Evolutionary conservation across 30 jellyfish, hydroid and myxozoan species (phyloP), one percentile per base, ranked within the genome.

Genomic region (Turritopsis rubra): DNA sequence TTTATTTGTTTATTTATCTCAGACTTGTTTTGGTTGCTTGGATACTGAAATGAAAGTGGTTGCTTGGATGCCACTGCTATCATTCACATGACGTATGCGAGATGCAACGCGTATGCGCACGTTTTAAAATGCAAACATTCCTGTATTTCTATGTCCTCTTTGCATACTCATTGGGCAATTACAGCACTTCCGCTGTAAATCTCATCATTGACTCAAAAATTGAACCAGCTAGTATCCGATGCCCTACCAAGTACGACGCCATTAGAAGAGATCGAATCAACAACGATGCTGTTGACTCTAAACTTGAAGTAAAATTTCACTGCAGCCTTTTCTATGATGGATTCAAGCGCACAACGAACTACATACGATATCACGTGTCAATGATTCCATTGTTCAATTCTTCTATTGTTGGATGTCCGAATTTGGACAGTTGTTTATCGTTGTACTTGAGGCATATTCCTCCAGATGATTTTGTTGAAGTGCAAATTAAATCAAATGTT

Each of bases 371-470:
- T 27, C 77, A 68, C 0, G 77, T 68, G 16, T 68, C 77, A 68
- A 68, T 68, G 77, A 68, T 68, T 68, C 77, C 77, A 7, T 68
- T 68, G 77, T 68, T 68, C 19, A 68, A 68, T 27, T 68, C 77
- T 7, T 68, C 77, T 22, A 23, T 68, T 0, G 77, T 68, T 68
- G 77, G 77, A 0, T 68, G 77, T 27, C 28, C 28, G 77, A n/a
- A 23, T 19, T 27, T 68, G 21, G 77, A 68, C 19, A 68, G 30
- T 68, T 68, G 77, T 19, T 22, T 68, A 19, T 68, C 77, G 30
- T 7, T 68, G 77, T 27, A 8, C 31, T 68, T 68, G 77, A 68
- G 77, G 19, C 77, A 68, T 68, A 27, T 27, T 19, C 77, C 77
- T 27, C 28, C 77, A n/a, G 77, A 68, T 9, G 31, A 68, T 23